phyloP scores from a whole-genome alignment of 2,113 vertebrate genomes.

The Papio anubis region DNA sequence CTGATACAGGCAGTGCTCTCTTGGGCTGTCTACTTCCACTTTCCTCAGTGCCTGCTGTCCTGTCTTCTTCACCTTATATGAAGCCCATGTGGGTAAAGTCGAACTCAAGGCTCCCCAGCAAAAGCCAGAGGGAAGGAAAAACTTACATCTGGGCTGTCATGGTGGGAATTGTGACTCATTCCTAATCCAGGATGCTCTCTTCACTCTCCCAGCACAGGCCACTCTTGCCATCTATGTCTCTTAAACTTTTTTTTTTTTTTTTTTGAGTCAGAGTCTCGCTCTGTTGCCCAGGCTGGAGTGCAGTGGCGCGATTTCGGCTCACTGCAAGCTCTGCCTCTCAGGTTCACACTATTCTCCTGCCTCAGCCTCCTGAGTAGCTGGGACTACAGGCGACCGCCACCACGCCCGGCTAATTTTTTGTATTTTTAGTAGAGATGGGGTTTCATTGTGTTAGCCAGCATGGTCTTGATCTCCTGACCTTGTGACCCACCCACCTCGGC shows the following conservation, averaged over 20 bases:
- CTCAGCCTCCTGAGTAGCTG: no score
- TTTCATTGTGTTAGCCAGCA: no score
- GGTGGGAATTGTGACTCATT: not conserved
- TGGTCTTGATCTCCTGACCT: no score
- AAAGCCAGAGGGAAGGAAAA: not conserved
- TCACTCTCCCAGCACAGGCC: not conserved
- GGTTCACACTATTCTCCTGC: no score
- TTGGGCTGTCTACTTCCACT: not conserved
- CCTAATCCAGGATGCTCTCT: not conserved
- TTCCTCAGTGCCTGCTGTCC: not conserved
- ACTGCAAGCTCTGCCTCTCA: no score
- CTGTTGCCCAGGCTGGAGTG: no score
- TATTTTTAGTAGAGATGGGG: no score
- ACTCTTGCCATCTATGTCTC: not conserved
- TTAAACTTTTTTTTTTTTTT: not conserved
- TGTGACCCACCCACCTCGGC: accelerated
- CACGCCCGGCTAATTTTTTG: no score
- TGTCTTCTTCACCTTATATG: not conserved
- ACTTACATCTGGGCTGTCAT: not conserved
- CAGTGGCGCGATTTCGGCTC: no score
- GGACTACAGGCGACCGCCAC: no score
- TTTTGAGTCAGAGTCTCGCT: no score
- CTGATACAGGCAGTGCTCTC: not conserved
- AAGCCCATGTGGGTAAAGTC: not conserved
- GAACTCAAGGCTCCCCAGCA: not conserved